Evolutionary conservation across 2,888 invertebrate species (phyloP).

Genomic region (Microctonus brassicae): DNA sequence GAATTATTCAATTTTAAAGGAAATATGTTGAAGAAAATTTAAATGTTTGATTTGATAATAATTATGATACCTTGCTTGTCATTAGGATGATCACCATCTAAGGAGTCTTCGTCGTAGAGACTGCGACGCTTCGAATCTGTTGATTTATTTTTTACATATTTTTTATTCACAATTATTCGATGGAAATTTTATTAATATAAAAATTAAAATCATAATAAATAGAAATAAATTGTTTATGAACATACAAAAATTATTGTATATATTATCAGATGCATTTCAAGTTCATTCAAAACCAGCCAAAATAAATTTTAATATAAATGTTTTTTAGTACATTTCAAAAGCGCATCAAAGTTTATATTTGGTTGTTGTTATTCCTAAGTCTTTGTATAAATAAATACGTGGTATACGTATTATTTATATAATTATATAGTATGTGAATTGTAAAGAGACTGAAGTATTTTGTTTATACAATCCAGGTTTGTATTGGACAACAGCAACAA

Average conservation of each 20-base stretch:
- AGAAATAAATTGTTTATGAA: background rate
- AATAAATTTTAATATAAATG: background rate
- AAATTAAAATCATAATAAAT: background rate
- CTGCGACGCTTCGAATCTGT: constrained; percentile 67
- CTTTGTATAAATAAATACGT: background rate
- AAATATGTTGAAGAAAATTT: background rate
- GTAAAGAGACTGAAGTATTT: background rate
- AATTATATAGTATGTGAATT: too few species aligned
- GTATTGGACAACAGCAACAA: too few species aligned
- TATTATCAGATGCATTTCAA: background rate
- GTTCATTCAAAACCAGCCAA: constrained; percentile 3
- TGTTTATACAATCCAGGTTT: background rate
- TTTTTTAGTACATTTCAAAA: background rate
- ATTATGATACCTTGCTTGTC: constrained; percentile 67
- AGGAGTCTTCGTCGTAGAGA: constrained; percentile 67
- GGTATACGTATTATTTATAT: too few species aligned
- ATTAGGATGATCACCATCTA: constrained; percentile 66
- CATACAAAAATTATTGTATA: background rate
- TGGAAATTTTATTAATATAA: background rate
- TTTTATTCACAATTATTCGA: constrained; percentile 6
- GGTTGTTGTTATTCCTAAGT: background rate
- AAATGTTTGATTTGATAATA: constrained; percentile 16
- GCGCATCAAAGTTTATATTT: background rate
- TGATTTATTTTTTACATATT: constrained; percentile 30
- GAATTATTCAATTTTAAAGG: too few species aligned